Evolutionary conservation across 2,797 vertebrate species (phyloP), one percentile per base, ranked within the genome.

Genomic region (Cetoscarus ocellatus): DNA sequence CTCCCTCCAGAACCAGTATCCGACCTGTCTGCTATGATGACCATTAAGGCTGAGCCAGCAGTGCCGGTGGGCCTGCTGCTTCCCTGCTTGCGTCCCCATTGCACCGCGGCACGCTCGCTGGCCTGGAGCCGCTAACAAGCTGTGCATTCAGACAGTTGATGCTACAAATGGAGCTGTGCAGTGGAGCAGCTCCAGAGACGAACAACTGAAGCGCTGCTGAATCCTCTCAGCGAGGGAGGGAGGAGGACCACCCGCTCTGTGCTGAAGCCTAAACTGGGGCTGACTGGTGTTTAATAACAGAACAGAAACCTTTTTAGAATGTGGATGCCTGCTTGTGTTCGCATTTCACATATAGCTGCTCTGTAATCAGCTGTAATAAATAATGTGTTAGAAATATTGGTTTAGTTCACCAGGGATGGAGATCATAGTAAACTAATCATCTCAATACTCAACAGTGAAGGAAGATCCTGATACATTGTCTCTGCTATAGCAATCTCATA

Each of bases 71-170:
- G 84, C 83, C 80, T 75, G 70, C 78, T 88, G 86, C 84, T 79
- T 77, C 76, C 58, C 67, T 44, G 72, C 85, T 83, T 73, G 73
- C 58, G 11, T 81, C 73, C 80, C 79, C 58, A 10, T 76, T 80
- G 80, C 73, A 61, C 70, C 8, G 61, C 72, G 54, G 80, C 53
- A 27, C 68, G 82, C 75, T 87, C 67, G 56, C 78, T 83, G 84
- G 82, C 88, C 86, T 76, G 77, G 68, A 88, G 88, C 87, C 52
- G 82, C 83, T 94, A 92, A 94, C 90, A 93, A 93, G 92, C 91
- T 92, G 86, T 84, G 87, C 84, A 69, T 87, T 89, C 86, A 92
- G 82, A 92, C 88, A 91, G 83, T 84, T 88, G 78, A 91, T 79
- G 86, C 85, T 86, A 87, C 90, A 92, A 92, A 92, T 91, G 88